Percentiles rank a stretch among this genome's conserved stretches.
Evolutionary conservation across 2,797 vertebrate species (phyloP).

Genomic region (Pyrrhura leucotis): DNA sequence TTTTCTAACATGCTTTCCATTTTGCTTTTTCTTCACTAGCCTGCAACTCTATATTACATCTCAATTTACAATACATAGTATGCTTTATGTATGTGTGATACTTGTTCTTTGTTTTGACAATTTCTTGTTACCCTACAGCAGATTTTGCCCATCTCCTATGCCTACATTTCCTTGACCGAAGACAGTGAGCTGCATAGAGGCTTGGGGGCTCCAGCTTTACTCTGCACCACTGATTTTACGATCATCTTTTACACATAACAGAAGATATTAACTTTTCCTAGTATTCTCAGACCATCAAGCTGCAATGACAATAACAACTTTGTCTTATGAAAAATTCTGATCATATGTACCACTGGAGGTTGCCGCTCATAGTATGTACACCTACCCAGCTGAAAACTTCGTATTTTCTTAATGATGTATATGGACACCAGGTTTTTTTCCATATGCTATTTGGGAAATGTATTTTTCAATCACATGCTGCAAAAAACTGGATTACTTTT

Average conservation of each 20-base stretch:
- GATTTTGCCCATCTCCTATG: background rate
- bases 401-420: background rate
- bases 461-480: background rate
- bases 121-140: background rate
- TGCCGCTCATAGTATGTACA: background rate
- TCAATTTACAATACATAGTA: background rate
- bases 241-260: background rate
- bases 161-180: background rate
- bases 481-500: background rate
- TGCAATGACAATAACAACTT: background rate
- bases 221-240: background rate
- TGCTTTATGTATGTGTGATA: background rate
- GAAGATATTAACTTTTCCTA: background rate
- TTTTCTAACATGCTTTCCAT: background rate
- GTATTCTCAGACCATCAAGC: background rate
- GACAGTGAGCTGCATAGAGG: accelerated
- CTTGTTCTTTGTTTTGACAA: background rate
- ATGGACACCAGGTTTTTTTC: background rate
- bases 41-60: background rate
- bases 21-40: background rate
- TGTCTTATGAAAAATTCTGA: background rate
- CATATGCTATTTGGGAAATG: background rate
- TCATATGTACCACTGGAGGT: background rate
- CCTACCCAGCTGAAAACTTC: background rate
- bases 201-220: background rate